phyloP scores from a whole-genome alignment of 2,888 invertebrate genomes.

The Mamestra brassicae region DNA sequence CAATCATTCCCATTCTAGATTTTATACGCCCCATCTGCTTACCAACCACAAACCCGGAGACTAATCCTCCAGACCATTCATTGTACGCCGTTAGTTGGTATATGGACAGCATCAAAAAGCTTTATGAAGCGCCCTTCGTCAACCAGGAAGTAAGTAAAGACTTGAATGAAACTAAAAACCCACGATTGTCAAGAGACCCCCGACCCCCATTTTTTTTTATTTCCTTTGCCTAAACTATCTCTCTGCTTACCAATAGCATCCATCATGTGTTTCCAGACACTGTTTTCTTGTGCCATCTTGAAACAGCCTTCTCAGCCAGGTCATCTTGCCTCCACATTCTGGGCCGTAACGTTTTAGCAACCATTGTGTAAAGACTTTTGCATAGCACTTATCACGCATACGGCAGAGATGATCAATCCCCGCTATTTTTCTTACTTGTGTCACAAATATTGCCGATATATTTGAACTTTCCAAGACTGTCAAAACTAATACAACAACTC shows the following conservation, averaged over 20 bases:
- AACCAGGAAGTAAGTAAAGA: constrained; percentile 26
- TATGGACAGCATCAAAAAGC: neutral
- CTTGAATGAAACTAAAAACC: neutral
- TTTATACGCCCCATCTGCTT: constrained; percentile 46
- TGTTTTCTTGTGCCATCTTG: neutral
- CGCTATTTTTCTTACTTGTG: neutral
- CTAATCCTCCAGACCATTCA: constrained; percentile 7
- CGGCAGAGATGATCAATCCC: neutral
- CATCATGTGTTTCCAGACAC: neutral
- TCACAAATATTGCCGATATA: too few relatives aligned
- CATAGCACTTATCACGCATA: neutral
- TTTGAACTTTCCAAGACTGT: too few relatives aligned
- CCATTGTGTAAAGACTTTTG: neutral
- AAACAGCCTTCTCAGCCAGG: neutral
- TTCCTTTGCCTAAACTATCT: neutral
- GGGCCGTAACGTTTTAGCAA: too few relatives aligned
- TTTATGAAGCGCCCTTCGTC: constrained; percentile 13
- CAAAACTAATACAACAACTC: neutral
- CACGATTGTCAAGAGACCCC: neutral
- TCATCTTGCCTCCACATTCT: neutral
- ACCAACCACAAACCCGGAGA: constrained; percentile 21
- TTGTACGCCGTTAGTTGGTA: constrained; percentile 24
- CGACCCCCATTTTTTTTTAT: neutral
- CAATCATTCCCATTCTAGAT: constrained; percentile 30
- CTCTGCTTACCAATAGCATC: neutral